phyloP scores from a whole-genome alignment of 2,888 invertebrate species.

The Cheilosia vulpina region DNA sequence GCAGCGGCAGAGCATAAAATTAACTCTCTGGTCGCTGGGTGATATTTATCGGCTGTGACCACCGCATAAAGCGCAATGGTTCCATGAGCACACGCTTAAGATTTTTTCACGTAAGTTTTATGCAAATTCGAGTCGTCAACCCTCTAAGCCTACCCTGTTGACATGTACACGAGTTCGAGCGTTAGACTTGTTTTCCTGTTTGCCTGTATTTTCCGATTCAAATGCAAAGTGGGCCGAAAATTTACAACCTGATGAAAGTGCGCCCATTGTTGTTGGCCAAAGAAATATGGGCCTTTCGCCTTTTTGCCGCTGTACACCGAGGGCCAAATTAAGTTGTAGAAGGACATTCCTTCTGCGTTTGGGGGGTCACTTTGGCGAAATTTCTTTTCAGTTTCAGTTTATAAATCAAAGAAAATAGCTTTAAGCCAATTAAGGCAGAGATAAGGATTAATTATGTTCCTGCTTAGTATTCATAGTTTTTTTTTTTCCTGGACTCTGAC shows the following conservation, averaged over 20 bases:
- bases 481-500: constrained; percentile 22
- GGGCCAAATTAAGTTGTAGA: constrained; percentile 71
- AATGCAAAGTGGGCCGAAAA: constrained; percentile 66
- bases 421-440: constrained; percentile 78
- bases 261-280: constrained; percentile 64
- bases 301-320: background rate
- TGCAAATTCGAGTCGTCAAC: constrained; percentile 49
- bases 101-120: constrained; percentile 73
- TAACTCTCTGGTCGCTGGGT: constrained; percentile 64
- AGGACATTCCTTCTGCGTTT: constrained; percentile 35
- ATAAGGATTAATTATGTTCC: constrained; percentile 78
- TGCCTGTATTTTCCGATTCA: background rate
- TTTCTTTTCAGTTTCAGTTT: constrained; percentile 74
- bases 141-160: constrained; percentile 44
- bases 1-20: constrained; percentile 66
- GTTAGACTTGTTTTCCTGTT: constrained; percentile 68
- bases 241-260: constrained; percentile 75
- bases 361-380: constrained; percentile 54
- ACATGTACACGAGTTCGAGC: constrained; percentile 42
- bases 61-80: constrained; percentile 79
- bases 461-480: constrained; percentile 74
- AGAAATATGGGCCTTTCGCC: constrained; percentile 29
- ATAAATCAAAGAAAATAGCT: constrained; percentile 75
- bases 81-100: constrained; percentile 77
- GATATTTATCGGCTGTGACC: constrained; percentile 75